Base-by-base conservation (phyloP, 2,888 invertebrate species). In the Lymantria dispar region DNA sequence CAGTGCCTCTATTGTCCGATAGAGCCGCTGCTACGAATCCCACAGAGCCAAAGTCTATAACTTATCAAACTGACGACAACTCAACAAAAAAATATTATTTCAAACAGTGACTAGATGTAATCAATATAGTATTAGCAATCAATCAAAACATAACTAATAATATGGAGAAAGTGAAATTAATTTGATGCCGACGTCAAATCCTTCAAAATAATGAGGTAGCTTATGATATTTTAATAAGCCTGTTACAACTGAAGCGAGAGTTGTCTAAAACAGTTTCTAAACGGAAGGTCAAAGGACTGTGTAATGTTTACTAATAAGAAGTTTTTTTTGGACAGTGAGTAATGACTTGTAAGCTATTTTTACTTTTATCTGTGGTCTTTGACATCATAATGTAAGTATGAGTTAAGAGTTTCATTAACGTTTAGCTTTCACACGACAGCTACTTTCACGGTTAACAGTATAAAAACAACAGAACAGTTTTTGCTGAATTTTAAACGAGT, bases 161-260 rank as follows among this genome's bases (percentile, higher is more conserved):
- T 60, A 65, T 55, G 55, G 63, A 71, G 62, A 62, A 60, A 56
- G 54, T 31, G 49, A 60, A 62, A 67, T 67, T 67, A 64, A 67
- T 67, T 60, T 58, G 53, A 67, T 57, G 59, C 64, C 62, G 56
- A 57, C 53, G 65, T 60, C 64, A 67, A 68, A 72, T 70, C 72
- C 76, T 77, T 80, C 80, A 78, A 72, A 78, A 68, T 81, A 85
- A 83, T 82, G 76, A 80, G 83, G 71, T 72, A 68, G 67, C 58
- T 74, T 67, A 72, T 65, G 69, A 67, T 72, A 66, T 72, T 68
- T 71, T 69, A 65, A 69, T 67, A 58, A 50, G 64, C 50, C 63
- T 57, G 50, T 67, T 58, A 50, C 31, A 54, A 54, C 44, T 59
- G 56, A 61, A 62, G 56, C 54, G 52, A 56, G 54, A 53, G 51